Percentiles rank a stretch among this genome's conserved stretches.
phyloP scores from a whole-genome alignment of 2,797 vertebrate genomes.

The Pachyuromys duprasi region DNA sequence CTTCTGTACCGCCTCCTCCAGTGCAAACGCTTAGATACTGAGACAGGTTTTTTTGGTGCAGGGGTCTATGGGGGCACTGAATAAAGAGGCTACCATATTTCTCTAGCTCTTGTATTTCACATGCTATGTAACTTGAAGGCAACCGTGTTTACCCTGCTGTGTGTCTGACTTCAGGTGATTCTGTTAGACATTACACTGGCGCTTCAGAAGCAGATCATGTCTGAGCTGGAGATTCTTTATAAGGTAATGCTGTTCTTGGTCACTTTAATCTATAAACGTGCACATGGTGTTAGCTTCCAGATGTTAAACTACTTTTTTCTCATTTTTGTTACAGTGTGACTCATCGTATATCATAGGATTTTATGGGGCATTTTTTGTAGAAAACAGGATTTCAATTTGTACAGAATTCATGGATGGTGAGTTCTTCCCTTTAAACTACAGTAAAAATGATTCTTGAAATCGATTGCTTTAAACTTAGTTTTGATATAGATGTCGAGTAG shows the following conservation, averaged over 20 bases:
- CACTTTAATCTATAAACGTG: constrained; percentile 30
- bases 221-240: constrained; percentile 98
- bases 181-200: constrained; percentile 98
- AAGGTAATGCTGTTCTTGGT: constrained; percentile 90
- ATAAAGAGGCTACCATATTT: neutral
- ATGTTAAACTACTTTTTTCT: constrained; percentile 60
- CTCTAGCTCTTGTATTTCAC: constrained; percentile 27
- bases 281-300: neutral
- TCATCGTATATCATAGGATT: constrained; percentile 99
- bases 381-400: constrained; percentile 99
- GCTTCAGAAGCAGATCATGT: constrained; percentile 99
- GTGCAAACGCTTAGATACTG: neutral
- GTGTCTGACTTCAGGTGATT: constrained; percentile 92
- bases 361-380: constrained; percentile 99
- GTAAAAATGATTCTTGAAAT: constrained; percentile 61
- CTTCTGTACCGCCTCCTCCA: neutral
- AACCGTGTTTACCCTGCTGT: neutral
- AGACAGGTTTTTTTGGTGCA: constrained; percentile 44
- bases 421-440: constrained; percentile 83
- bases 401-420: constrained; percentile 99
- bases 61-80: neutral
- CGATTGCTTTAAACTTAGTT: constrained; percentile 17
- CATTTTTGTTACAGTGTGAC: constrained; percentile 93
- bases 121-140: neutral
- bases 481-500: constrained; percentile 8